A percentile compares a stretch with the other conserved stretches of the same genome.
Evolutionary conservation across 2,113 vertebrate genomes (phyloP).

Genomic region (Coreoperca whiteheadi): DNA sequence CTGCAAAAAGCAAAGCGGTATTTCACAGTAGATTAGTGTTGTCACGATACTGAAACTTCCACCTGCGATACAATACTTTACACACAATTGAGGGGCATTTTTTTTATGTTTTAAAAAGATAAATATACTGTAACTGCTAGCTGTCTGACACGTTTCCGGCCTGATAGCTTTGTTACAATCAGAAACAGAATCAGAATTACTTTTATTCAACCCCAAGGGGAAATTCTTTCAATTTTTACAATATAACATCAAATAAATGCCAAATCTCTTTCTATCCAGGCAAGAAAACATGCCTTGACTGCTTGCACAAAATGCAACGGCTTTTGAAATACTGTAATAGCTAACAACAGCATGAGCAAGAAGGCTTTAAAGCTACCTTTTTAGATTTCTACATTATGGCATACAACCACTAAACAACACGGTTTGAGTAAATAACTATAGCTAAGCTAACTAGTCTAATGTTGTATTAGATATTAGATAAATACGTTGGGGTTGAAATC

Average conservation of each 20-base stretch:
- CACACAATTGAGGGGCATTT: neutral
- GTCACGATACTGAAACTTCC: neutral
- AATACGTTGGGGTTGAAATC: neutral
- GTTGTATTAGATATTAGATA: too few species aligned
- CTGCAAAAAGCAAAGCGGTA: neutral
- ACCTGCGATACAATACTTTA: neutral
- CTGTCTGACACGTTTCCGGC: neutral
- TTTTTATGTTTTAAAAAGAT: neutral
- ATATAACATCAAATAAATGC: neutral
- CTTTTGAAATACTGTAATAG: neutral
- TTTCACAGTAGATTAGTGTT: slow-evolving; percentile 7
- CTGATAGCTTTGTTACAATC: neutral
- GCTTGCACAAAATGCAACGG: neutral
- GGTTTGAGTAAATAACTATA: too few species aligned
- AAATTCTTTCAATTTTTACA: too few species aligned
- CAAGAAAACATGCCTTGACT: neutral
- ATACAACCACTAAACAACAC: neutral
- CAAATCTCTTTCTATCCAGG: neutral
- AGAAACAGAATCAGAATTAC: too few species aligned
- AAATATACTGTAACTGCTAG: neutral
- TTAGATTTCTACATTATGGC: neutral
- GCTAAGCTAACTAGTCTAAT: too few species aligned
- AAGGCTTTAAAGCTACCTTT: neutral
- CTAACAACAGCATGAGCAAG: neutral
- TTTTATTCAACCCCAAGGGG: too few species aligned